These are phyloP conservation scores for Odontamblyopus lacepedii DNA, from an alignment of 2,797 vertebrate genomes.

Conservation along the genomic window DNA sequence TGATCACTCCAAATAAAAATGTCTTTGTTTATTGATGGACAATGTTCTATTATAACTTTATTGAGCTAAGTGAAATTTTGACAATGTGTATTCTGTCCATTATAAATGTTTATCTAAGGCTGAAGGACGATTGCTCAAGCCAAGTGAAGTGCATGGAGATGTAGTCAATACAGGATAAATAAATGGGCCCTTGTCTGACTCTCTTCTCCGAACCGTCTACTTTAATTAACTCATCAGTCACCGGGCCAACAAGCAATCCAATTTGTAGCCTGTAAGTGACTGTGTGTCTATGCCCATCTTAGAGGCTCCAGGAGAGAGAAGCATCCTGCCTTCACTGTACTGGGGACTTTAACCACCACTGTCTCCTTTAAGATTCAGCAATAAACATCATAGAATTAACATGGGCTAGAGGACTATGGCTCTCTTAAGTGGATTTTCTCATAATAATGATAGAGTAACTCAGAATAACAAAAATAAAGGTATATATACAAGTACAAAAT, in stretches of 20 bases:
- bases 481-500: no score
- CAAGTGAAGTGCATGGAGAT: constrained; percentile 56
- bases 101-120: constrained; percentile 43
- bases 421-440: background rate
- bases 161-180: constrained; percentile 67
- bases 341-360: constrained; percentile 37
- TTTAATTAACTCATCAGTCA: constrained; percentile 77
- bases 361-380: constrained; percentile 28
- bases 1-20: background rate
- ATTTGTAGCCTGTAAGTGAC: constrained; percentile 62
- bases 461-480: no score
- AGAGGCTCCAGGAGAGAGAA: constrained; percentile 48
- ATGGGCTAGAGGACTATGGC: background rate
- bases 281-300: constrained; percentile 48
- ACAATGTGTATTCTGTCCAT: constrained; percentile 47
- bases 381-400: constrained; percentile 33
- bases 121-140: constrained; percentile 56
- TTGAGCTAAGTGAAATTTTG: constrained; percentile 40
- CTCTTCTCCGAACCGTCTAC: constrained; percentile 56
- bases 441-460: no score
- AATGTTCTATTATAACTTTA: background rate
- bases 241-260: constrained; percentile 66
- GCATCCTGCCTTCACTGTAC: constrained; percentile 29
- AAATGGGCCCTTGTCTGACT: constrained; percentile 61
- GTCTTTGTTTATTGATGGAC: constrained; percentile 22